Conservation (phyloP, 2,113 vertebrate genomes). For the Pollimyrus isidori region DNA sequence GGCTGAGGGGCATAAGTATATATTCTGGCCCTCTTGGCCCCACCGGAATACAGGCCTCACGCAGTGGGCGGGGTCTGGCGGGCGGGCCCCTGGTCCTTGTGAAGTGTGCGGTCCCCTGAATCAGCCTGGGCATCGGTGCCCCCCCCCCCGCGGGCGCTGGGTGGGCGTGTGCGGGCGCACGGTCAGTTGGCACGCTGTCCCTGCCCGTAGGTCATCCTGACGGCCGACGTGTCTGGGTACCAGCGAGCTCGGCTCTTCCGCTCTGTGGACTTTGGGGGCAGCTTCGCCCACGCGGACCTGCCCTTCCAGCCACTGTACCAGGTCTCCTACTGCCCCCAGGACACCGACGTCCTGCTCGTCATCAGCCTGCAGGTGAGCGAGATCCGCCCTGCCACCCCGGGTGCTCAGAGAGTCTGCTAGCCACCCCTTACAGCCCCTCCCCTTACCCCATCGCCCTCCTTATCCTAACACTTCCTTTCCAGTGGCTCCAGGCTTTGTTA, state of each 20-base stretch:
- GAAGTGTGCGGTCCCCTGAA: no score
- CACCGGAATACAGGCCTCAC: no score
- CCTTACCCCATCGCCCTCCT: background rate
- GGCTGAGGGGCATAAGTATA: background rate
- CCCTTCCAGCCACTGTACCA: conserved; percentile 74
- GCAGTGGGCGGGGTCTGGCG: background rate
- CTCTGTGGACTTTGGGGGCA: conserved; percentile 72
- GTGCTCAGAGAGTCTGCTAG: background rate
- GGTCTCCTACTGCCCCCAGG: conserved; percentile 69
- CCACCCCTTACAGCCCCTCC: background rate
- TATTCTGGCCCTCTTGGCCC: background rate
- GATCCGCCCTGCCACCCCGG: background rate
- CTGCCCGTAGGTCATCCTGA: conserved; percentile 75
- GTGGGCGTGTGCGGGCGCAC: no score
- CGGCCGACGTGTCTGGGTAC: conserved; percentile 71
- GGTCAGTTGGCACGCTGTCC: background rate
- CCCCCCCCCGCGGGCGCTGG: background rate
- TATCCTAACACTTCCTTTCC: background rate
- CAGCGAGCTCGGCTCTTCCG: conserved; percentile 68
- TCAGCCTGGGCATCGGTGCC: background rate
- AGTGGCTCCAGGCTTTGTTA: background rate
- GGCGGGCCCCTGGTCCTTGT: no score
- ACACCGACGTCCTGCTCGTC: conserved; percentile 62
- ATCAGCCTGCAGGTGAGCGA: conserved; percentile 70
- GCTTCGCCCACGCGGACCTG: conserved; percentile 65